Evolutionary conservation across 2,113 vertebrate species (phyloP).

Genomic region (Morone saxatilis): DNA sequence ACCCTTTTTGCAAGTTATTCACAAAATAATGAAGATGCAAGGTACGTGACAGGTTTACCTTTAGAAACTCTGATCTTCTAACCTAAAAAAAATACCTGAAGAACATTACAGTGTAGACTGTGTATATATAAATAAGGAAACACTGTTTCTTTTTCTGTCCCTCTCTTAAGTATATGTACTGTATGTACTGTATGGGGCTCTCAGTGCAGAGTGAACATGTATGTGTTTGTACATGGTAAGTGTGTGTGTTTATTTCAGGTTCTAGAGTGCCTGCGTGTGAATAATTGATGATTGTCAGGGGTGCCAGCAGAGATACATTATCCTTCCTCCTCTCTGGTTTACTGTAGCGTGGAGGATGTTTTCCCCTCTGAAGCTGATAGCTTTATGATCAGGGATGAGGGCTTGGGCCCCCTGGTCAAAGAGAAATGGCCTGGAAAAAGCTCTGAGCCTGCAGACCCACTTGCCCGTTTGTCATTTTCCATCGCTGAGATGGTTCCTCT

Average conservation of each 20-base stretch:
- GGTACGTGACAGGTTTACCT: neutral
- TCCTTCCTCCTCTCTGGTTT: constrained; percentile 54
- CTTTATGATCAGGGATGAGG: constrained; percentile 43
- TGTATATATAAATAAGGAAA: constrained; percentile 12
- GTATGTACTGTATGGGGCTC: neutral
- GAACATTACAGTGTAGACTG: neutral
- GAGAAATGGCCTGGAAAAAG: constrained; percentile 67
- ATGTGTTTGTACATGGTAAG: constrained; percentile 43
- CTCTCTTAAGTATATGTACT: neutral
- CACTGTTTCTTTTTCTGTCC: constrained; percentile 3
- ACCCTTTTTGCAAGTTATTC: too few species aligned
- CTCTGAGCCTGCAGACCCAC: constrained; percentile 33
- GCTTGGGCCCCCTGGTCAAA: constrained; percentile 32
- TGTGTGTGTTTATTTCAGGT: constrained; percentile 69
- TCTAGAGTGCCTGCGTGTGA: constrained; percentile 67
- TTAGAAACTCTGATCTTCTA: neutral
- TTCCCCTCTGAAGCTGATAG: constrained; percentile 53
- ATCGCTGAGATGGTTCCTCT: constrained; percentile 6
- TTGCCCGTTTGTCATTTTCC: constrained; percentile 9
- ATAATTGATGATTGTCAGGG: constrained; percentile 77
- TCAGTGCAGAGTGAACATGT: constrained; percentile 11
- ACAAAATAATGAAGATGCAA: neutral
- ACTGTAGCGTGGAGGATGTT: constrained; percentile 70
- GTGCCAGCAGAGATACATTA: constrained; percentile 68
- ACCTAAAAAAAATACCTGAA: neutral